phyloP scores from a whole-genome alignment of 37 sponge, comb jelly and placozoan species.

The Eunapius fragilis region DNA sequence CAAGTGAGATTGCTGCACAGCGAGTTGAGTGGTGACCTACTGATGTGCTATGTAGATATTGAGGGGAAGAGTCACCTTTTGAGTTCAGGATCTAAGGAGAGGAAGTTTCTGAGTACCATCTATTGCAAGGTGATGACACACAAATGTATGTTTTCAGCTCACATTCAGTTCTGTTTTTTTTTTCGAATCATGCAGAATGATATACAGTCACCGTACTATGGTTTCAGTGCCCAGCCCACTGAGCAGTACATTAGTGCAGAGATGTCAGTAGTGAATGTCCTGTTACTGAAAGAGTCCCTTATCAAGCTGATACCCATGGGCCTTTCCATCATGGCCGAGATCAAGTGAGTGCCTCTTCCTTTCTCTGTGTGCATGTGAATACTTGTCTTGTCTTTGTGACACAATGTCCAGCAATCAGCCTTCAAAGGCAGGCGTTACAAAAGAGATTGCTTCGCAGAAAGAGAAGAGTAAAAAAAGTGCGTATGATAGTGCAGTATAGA shows the following conservation, averaged over 20 bases:
- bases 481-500: too few species aligned
- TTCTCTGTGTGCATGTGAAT: neutral
- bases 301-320: slow-evolving; percentile 30
- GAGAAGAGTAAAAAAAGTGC: neutral
- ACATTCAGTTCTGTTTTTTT: too few species aligned
- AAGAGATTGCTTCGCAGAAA: neutral
- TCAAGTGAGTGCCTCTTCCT: slow-evolving; percentile 26
- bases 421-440: neutral
- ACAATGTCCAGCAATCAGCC: neutral
- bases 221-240: slow-evolving; percentile 14
- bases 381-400: neutral
- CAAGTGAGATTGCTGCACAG: too few species aligned
- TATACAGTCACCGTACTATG: slow-evolving; percentile 31
- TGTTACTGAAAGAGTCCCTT: slow-evolving; percentile 30
- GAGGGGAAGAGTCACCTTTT: too few species aligned
- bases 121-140: too few species aligned
- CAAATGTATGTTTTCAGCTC: too few species aligned
- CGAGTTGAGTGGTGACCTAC: neutral
- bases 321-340: neutral
- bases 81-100: too few species aligned
- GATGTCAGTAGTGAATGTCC: slow-evolving; percentile 30
- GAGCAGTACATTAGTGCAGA: slow-evolving; percentile 31
- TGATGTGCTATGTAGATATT: neutral
- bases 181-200: slow-evolving; percentile 34
- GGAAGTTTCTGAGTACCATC: too few species aligned